These are phyloP conservation scores for Platerodrilus igneus DNA, from an alignment of 2,888 invertebrate genomes.

Conservation along the genomic window DNA sequence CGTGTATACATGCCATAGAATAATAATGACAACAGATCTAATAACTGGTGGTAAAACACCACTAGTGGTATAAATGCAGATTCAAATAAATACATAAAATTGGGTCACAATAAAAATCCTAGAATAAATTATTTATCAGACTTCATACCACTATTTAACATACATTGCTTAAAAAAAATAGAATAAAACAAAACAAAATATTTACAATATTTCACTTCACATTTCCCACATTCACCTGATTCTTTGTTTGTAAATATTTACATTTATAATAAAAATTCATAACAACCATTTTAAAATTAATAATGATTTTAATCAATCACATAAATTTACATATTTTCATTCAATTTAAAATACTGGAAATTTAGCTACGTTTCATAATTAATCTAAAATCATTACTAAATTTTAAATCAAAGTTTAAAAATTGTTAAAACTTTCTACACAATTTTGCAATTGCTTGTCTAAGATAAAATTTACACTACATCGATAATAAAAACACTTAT, in stretches of 20 bases:
- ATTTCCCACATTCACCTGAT: conserved; percentile 15
- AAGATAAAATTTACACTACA: conserved; percentile 35
- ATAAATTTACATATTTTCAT: too few relatives aligned
- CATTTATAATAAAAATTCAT: conserved; percentile 13
- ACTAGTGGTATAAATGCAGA: conserved; percentile 31
- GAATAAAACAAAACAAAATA: conserved; percentile 32
- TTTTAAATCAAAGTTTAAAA: conserved; percentile 14
- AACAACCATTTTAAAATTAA: conserved; percentile 1
- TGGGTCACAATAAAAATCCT: conserved; percentile 39
- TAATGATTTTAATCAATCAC: too few relatives aligned
- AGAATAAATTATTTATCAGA: conserved; percentile 46
- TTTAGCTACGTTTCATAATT: too few relatives aligned
- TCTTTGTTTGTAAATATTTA: conserved; percentile 20
- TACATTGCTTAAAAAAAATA: conserved; percentile 30
- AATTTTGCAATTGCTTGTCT: conserved; percentile 16
- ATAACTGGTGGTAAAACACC: conserved; percentile 16
- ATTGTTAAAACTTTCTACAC: conserved; percentile 16
- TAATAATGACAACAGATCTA: conserved; percentile 44
- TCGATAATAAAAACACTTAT: conserved; percentile 36
- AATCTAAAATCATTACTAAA: conserved; percentile 20
- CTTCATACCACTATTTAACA: conserved; percentile 42
- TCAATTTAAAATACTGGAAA: too few relatives aligned
- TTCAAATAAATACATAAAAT: conserved; percentile 36
- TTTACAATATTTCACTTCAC: conserved; percentile 23
- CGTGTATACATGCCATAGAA: conserved; percentile 44